These are phyloP conservation scores for Oncorhynchus mykiss DNA, from an alignment of 2,113 vertebrate genomes.

Conservation along the genomic window DNA sequence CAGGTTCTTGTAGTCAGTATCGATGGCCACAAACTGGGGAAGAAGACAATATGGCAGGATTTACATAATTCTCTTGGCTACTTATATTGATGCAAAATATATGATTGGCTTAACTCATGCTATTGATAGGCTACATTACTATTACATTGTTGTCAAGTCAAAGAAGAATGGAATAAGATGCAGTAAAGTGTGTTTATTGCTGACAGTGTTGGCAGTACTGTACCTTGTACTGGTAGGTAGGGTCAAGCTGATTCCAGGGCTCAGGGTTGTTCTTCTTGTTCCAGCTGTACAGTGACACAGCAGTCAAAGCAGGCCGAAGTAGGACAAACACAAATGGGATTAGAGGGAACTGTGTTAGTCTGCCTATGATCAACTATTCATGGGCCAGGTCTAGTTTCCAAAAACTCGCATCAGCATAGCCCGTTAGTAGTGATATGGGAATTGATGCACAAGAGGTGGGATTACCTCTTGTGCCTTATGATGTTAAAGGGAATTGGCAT, in stretches of 20 bases:
- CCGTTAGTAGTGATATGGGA: neutral
- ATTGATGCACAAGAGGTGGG: neutral
- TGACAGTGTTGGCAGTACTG: neutral
- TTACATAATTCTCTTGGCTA: too few relatives aligned
- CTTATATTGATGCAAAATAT: too few relatives aligned
- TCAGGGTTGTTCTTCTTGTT: constrained; percentile 86
- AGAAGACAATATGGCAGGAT: neutral
- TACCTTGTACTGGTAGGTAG: constrained; percentile 91
- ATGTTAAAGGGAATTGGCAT: neutral
- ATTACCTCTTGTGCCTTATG: neutral
- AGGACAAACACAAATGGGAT: neutral
- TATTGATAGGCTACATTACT: too few relatives aligned
- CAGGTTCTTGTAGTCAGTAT: constrained; percentile 86
- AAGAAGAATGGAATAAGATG: too few relatives aligned
- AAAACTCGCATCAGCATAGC: neutral
- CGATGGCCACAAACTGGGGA: constrained; percentile 81
- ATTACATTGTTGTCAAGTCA: too few relatives aligned
- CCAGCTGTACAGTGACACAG: constrained; percentile 77
- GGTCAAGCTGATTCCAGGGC: constrained; percentile 88
- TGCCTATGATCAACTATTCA: neutral
- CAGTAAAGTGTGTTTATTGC: neutral
- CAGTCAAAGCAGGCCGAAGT: neutral
- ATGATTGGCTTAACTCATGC: too few relatives aligned
- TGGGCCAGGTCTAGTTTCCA: neutral
- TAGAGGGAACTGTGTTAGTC: neutral